Conservation (phyloP, 2,888 invertebrate species). For the Platycheirus albimanus region DNA sequence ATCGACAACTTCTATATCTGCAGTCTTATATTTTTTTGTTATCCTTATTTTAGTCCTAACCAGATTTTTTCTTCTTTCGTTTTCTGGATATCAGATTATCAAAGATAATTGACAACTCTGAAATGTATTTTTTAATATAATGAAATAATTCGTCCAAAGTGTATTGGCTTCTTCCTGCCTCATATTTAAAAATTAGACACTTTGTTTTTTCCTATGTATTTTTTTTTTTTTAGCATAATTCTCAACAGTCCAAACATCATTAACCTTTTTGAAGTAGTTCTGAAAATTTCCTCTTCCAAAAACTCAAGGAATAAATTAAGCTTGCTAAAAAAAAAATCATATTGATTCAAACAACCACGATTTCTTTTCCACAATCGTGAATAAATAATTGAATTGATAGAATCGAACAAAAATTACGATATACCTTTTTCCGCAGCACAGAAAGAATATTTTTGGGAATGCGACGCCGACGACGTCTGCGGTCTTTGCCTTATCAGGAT, state of each 20-base stretch:
- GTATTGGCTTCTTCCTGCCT: no score
- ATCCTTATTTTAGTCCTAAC: no score
- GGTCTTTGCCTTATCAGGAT: constrained; percentile 57
- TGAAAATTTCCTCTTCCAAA: not conserved
- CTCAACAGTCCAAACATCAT: constrained; percentile 28
- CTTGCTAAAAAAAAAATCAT: constrained; percentile 63
- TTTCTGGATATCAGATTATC: no score
- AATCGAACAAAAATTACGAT: constrained; percentile 64
- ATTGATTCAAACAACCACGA: constrained; percentile 56
- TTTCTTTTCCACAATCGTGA: constrained; percentile 46
- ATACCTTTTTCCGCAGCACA: not conserved
- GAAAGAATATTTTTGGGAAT: constrained; percentile 24
- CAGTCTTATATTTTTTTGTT: no score
- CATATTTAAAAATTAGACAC: no score
- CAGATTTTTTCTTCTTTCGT: no score
- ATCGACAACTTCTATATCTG: no score
- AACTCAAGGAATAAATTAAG: constrained; percentile 58
- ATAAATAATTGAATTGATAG: constrained; percentile 71
- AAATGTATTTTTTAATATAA: no score
- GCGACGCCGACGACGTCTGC: constrained; percentile 15
- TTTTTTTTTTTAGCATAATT: constrained; percentile 18
- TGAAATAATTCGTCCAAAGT: no score
- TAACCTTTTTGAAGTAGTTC: constrained; percentile 17
- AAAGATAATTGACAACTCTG: no score
- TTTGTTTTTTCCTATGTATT: no score